Evolutionary conservation across 2,113 vertebrate genomes (phyloP).

Genomic region (Polypterus senegalus): DNA sequence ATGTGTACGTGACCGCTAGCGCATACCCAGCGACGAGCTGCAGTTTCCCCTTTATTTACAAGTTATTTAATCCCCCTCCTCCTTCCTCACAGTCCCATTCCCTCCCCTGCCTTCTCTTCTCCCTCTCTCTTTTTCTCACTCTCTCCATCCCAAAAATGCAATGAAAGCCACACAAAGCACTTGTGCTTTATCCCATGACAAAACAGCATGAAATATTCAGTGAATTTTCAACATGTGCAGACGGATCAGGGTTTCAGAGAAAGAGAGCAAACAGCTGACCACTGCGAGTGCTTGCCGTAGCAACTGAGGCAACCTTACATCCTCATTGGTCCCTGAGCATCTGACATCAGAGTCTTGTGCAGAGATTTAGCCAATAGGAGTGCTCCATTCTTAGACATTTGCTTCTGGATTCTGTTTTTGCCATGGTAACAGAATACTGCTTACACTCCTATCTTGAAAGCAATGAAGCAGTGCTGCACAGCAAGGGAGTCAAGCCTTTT

Average conservation of each 20-base stretch:
- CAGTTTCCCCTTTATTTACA: neutral
- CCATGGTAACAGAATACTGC: conserved; percentile 57
- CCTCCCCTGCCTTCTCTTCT: no score
- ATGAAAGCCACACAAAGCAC: no score
- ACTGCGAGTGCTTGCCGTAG: conserved; percentile 57
- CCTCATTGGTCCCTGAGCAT: conserved; percentile 49
- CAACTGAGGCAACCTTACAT: conserved; percentile 47
- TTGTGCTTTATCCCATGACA: conserved; percentile 5
- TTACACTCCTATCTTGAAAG: conserved; percentile 25
- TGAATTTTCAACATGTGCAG: conserved; percentile 50
- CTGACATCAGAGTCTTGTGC: conserved; percentile 48
- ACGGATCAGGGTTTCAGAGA: conserved; percentile 43
- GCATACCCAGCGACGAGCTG: conserved; percentile 7
- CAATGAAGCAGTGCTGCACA: neutral
- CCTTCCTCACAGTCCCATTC: no score
- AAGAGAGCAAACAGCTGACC: conserved; percentile 57
- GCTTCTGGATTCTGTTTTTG: conserved; percentile 52
- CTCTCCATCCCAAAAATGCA: no score
- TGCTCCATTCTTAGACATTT: conserved; percentile 20
- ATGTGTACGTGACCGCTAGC: conserved; percentile 19
- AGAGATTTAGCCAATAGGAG: conserved; percentile 42
- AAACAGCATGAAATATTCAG: conserved; percentile 53
- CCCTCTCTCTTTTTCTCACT: no score
- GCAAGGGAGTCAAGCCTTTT: neutral
- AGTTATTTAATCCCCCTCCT: no score